These are phyloP conservation scores for Halcyon badia DNA, from an alignment of 2,797 vertebrate genomes.

Conservation along the genomic window DNA sequence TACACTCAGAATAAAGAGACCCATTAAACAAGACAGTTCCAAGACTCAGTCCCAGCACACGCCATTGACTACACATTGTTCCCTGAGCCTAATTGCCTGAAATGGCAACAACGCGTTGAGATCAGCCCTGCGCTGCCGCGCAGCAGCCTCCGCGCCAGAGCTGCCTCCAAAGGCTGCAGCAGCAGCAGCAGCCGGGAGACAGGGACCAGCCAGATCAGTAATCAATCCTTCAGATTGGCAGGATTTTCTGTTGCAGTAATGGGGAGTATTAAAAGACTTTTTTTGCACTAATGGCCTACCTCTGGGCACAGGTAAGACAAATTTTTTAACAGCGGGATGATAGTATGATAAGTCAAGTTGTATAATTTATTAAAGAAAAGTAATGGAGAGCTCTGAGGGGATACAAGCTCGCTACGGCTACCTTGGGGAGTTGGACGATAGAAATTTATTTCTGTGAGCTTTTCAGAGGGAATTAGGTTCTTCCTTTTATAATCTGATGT, in stretches of 20 bases:
- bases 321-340: conserved; percentile 3
- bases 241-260: background rate
- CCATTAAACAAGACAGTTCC: conserved; percentile 62
- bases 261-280: background rate
- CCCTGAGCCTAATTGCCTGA: conserved; percentile 48
- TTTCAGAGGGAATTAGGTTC: background rate
- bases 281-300: background rate
- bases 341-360: background rate
- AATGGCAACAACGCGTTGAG: conserved; percentile 14
- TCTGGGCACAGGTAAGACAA: background rate
- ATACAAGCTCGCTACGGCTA: background rate
- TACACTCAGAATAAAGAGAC: conserved; percentile 36
- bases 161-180: background rate
- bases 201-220: background rate
- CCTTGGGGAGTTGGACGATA: background rate
- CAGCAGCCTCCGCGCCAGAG: background rate
- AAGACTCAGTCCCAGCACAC: conserved; percentile 29
- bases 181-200: background rate
- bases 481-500: background rate
- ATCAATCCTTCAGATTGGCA: background rate
- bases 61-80: conserved; percentile 55
- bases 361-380: background rate
- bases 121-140: background rate
- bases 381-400: background rate
- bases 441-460: background rate